Conservation (phyloP, 2,888 invertebrate genomes). For the Pyrgus malvae region DNA sequence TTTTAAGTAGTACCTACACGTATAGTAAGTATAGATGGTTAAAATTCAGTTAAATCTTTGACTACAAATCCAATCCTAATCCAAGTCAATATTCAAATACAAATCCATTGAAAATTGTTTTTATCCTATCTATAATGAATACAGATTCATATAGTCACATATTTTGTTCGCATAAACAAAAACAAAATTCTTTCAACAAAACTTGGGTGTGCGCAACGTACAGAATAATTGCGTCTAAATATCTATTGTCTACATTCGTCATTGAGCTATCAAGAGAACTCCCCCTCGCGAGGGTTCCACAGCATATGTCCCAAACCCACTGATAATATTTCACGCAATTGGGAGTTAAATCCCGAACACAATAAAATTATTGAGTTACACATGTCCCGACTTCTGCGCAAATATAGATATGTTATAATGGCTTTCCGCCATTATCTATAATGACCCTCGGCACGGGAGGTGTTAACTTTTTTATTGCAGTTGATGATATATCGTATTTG, state of each 20-base stretch:
- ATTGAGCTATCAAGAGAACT: constrained; percentile 22
- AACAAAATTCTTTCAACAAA: not conserved
- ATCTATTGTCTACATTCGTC: constrained; percentile 19
- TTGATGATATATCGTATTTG: constrained; percentile 18
- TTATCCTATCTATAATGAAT: too few relatives aligned
- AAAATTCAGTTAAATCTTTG: too few relatives aligned
- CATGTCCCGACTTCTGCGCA: constrained; percentile 63
- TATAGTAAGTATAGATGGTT: too few relatives aligned
- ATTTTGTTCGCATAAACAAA: too few relatives aligned
- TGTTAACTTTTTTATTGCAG: constrained; percentile 47
- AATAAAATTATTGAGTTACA: constrained; percentile 69
- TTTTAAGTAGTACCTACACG: too few relatives aligned
- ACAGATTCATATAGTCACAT: too few relatives aligned
- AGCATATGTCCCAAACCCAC: constrained; percentile 55
- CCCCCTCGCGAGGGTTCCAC: constrained; percentile 43
- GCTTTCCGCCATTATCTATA: constrained; percentile 58
- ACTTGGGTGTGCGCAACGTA: not conserved
- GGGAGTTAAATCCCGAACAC: constrained; percentile 60
- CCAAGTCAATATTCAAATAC: too few relatives aligned
- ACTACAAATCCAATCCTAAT: too few relatives aligned
- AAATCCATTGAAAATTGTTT: too few relatives aligned
- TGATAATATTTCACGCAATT: constrained; percentile 72
- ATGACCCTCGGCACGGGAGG: constrained; percentile 56
- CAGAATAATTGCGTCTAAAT: constrained; percentile 6
- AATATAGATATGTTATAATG: constrained; percentile 74